phyloP scores from a whole-genome alignment of 2,797 vertebrate genomes.

The Myripristis jacobus region DNA sequence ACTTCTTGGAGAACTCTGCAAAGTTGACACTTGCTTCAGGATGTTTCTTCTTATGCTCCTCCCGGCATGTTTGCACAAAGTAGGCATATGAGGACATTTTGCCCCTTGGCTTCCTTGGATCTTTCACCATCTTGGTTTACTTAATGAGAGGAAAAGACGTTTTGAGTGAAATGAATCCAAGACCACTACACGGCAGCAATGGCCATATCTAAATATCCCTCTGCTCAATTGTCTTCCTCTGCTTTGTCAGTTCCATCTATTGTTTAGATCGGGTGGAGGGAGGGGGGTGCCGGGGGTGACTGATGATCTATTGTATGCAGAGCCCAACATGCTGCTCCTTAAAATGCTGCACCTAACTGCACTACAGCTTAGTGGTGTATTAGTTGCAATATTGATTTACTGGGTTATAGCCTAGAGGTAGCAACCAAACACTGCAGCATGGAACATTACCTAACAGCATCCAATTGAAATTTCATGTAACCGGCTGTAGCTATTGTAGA shows the following conservation, averaged over 20 bases:
- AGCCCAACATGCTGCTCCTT: slow-evolving; percentile 41
- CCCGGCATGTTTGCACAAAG: slow-evolving; percentile 98
- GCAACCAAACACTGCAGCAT: neutral
- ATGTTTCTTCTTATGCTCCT: slow-evolving; percentile 99
- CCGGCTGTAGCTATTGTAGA: slow-evolving; percentile 16
- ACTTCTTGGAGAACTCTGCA: slow-evolving; percentile 98
- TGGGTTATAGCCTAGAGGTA: fast-evolving
- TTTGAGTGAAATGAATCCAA: slow-evolving; percentile 15
- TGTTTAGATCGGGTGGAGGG: slow-evolving; percentile 69
- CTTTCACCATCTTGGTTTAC: slow-evolving; percentile 91
- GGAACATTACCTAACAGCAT: neutral
- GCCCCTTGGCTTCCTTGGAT: slow-evolving; percentile 96
- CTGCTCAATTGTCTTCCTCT: slow-evolving; percentile 24
- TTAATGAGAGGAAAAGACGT: slow-evolving; percentile 23
- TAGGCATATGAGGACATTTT: slow-evolving; percentile 99
- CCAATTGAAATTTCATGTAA: neutral
- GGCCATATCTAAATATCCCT: slow-evolving; percentile 25
- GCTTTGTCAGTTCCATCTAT: slow-evolving; percentile 73
- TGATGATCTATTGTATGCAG: slow-evolving; percentile 70
- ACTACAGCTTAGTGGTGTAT: neutral
- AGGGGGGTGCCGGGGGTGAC: slow-evolving; percentile 56
- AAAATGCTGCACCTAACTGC: neutral
- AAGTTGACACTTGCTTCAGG: slow-evolving; percentile 96
- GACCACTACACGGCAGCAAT: neutral
- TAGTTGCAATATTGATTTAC: neutral